A percentile compares a stretch with the other conserved stretches of the same genome.
These are phyloP conservation scores for Labeo rohita DNA, from an alignment of 2,113 vertebrate genomes.

Conservation along the genomic window DNA sequence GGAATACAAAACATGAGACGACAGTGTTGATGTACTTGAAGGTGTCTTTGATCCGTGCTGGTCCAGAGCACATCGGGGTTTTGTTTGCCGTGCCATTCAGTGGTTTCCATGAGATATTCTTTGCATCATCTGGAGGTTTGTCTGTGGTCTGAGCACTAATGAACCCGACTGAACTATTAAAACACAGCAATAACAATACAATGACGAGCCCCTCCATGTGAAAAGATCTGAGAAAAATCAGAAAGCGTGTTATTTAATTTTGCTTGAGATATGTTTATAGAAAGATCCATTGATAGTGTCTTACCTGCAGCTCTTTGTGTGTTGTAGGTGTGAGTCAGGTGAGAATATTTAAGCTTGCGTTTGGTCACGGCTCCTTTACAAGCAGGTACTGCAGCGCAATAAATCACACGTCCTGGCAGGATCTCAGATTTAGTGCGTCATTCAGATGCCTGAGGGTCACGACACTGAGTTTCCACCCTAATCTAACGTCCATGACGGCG, in stretches of 20 bases:
- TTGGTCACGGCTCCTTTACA: not conserved
- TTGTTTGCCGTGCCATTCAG: conserved; percentile 60
- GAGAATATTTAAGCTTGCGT: not conserved
- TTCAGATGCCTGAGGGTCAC: not conserved
- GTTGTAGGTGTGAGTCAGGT: not conserved
- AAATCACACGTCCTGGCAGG: not conserved
- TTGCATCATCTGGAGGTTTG: too few relatives aligned
- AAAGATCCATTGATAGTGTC: not conserved
- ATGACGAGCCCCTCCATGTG: not conserved
- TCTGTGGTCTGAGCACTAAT: not conserved
- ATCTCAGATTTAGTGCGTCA: not conserved
- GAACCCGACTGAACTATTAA: not conserved
- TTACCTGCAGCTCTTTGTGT: not conserved
- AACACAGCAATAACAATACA: not conserved
- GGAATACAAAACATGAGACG: conserved; percentile 85
- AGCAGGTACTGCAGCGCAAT: not conserved
- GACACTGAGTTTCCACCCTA: not conserved
- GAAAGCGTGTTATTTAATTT: too few relatives aligned
- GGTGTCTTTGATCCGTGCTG: conserved; percentile 78
- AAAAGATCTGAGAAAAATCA: not conserved
- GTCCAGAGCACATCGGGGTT: conserved; percentile 71
- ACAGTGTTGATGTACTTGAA: conserved; percentile 89
- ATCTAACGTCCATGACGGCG: not conserved
- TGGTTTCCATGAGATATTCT: conserved; percentile 23
- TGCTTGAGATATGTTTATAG: not conserved